Evolutionary conservation across 2,888 invertebrate species (phyloP), one percentile per base, ranked within the genome.

Genomic region (Chymomyza procnemis): DNA sequence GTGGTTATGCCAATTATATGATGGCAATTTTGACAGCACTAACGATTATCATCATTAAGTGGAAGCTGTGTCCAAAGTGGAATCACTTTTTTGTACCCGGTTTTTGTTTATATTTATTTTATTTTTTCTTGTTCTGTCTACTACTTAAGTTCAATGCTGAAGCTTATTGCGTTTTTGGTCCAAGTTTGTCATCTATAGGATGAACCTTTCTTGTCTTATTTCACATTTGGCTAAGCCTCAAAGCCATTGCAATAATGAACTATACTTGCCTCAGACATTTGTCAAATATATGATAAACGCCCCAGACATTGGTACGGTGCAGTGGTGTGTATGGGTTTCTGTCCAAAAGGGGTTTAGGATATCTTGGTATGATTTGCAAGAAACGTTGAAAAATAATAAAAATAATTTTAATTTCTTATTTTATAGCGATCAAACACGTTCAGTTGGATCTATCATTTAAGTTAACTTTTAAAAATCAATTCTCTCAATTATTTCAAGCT

Each of bases 11-110:
- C 77, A 83, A 83, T 84, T 85, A 83, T 85, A 79, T 74, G 73
- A 69, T 64, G 73, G 84, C 80, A 75, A 72, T 85, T 85, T 87
- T 85, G 85, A 85, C 85, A 87, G 79, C 82, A 21, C 63, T 41
- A 70, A 64, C 82, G 77, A 87, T 86, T 82, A 86, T 82, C 78
- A 73, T 85, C 75, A 83, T 82, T 82, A 79, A 22, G 22, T 22
- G 50, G 50, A 50, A n/a, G 50, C 50, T 50, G 50, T 19, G 50
- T 41, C 34, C 34, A 41, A 12, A 41, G 34, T 41, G 6, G 34
- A 41, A 12, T 12, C 34, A 41, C 12, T 41, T 41, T n/a, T 41
- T 41, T 41, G 12, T 41, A 41, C 34, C 12, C 4, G 6, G 21
- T 19, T 50, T 52, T 46, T 26, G 19, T 58, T n/a, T n/a, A n/a